Conservation (phyloP, 2,888 invertebrate species). For the Anagyrus pseudococci region DNA sequence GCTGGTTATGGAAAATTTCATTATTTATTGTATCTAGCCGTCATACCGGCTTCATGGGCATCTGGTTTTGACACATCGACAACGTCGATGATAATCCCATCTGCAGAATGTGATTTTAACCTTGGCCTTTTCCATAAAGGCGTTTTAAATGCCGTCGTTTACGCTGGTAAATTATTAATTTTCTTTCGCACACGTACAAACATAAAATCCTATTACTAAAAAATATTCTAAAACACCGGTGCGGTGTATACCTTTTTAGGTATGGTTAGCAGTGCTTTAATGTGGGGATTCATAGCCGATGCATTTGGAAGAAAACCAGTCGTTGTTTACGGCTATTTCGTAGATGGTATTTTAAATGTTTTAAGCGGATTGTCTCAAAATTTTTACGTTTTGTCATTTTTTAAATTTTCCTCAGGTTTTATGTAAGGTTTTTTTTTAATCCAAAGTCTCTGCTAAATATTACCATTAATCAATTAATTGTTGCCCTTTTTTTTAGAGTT, state of each 20-base stretch:
- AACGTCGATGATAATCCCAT: constrained; percentile 73
- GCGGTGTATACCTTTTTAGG: constrained; percentile 61
- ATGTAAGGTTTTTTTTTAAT: constrained; percentile 66
- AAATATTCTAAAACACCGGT: neutral
- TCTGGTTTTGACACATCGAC: constrained; percentile 75
- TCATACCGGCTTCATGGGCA: constrained; percentile 72
- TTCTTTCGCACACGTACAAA: neutral
- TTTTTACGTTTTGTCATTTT: constrained; percentile 70
- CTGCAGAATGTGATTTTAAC: constrained; percentile 76
- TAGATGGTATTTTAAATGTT: constrained; percentile 70
- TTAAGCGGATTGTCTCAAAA: constrained; percentile 72
- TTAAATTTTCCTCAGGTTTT: constrained; percentile 75
- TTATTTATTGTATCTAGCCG: constrained; percentile 65
- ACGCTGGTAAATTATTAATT: constrained; percentile 66
- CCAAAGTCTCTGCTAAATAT: neutral
- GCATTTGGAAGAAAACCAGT: constrained; percentile 74
- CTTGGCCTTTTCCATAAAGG: constrained; percentile 75
- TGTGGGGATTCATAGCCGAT: constrained; percentile 82
- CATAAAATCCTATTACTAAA: neutral
- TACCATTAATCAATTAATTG: too few species aligned
- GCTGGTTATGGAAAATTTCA: constrained; percentile 77
- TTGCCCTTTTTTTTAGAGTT: constrained; percentile 65
- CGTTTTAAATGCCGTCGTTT: constrained; percentile 73
- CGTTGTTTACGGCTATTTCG: constrained; percentile 71
- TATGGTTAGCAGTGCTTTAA: constrained; percentile 77